phyloP scores from a whole-genome alignment of 2,888 invertebrate genomes.

The Brachyptera putata region DNA sequence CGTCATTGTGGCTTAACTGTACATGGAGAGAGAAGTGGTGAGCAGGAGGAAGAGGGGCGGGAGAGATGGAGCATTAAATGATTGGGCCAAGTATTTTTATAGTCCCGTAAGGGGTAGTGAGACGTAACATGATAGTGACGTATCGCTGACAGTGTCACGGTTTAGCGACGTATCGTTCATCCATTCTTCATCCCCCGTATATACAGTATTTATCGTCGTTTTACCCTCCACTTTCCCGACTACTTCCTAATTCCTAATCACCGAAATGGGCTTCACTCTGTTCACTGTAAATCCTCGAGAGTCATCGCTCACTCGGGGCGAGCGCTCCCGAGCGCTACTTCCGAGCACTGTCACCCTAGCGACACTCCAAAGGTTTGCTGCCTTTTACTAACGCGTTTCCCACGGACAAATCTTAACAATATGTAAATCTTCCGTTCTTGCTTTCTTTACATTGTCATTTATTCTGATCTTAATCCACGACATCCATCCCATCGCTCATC shows the following conservation, averaged over 20 bases:
- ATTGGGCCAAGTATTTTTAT: slow-evolving; percentile 15
- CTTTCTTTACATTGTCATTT: slow-evolving; percentile 21
- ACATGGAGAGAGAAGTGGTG: too few species aligned
- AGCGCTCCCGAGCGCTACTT: not conserved
- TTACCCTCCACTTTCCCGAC: slow-evolving; percentile 14
- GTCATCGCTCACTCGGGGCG: slow-evolving; percentile 19
- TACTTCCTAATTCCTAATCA: slow-evolving; percentile 27
- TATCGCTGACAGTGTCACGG: slow-evolving; percentile 15
- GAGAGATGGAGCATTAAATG: slow-evolving; percentile 13
- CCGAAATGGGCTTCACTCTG: slow-evolving; percentile 23
- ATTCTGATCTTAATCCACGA: slow-evolving; percentile 10
- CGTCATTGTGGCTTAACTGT: too few species aligned
- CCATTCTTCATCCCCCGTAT: slow-evolving; percentile 13
- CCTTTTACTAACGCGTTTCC: not conserved
- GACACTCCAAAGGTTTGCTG: not conserved
- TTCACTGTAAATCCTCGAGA: slow-evolving; percentile 20
- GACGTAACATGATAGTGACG: slow-evolving; percentile 4
- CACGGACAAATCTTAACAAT: not conserved
- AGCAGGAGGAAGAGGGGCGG: too few species aligned
- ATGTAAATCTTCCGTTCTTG: not conserved
- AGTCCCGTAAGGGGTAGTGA: slow-evolving; percentile 6
- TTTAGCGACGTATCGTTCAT: slow-evolving; percentile 23
- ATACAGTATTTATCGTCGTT: slow-evolving; percentile 8
- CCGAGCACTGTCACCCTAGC: slow-evolving; percentile 1
- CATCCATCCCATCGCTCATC: slow-evolving; percentile 21